Base-by-base conservation (phyloP, 2,113 vertebrate species). In the Phrynosoma platyrhinos region DNA sequence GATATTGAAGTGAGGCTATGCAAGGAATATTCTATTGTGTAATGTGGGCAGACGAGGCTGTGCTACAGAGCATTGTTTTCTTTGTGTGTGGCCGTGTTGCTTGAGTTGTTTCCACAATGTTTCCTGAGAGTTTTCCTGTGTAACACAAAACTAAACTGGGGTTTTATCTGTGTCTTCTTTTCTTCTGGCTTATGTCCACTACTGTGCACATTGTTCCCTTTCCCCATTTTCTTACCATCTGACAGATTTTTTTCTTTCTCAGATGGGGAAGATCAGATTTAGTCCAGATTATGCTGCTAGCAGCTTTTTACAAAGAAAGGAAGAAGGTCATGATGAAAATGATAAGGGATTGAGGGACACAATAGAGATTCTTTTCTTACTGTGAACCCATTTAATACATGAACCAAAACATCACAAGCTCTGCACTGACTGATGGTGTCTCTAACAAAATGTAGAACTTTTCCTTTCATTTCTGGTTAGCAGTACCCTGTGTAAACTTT, bases 241-340 rank as follows among this genome's bases (percentile, higher is more conserved):
- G 72, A 27, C 8, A 76, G 40, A 52, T 12, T 30, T 30, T 82
- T 36, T 40, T n/a, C 18, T 81, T 62, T 74, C 53, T 75, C 55
- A 64, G 32, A 27, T 87, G 25, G 79, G 77, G 40, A 66, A 55
- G 77, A 71, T 69, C 77, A 88, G n/a, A 52, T 27, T 68, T 66
- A 23, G 21, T n/a, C 36, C 75, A 86, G 62, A 13, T 16, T 71
- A 21, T 71, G 42, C 82, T 83, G 47, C 66, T 82, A 30, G 25
- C 36, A 18, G 25, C 25, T 75, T 79, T 47, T 69, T 68, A 68
- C 21, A 20, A 86, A 40, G 47, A 18, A 27, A n/a, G 8, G 40
- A 74, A 30, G 30, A 55, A 20, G 53, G 30, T 6, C n/a, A 3
- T 64, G 36, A 76, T 20, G 32, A 75, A 47, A 40, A 75, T 87